These are phyloP conservation scores for Papilio xuthus DNA, from an alignment of 1,140 invertebrate species.

Conservation along the genomic window DNA sequence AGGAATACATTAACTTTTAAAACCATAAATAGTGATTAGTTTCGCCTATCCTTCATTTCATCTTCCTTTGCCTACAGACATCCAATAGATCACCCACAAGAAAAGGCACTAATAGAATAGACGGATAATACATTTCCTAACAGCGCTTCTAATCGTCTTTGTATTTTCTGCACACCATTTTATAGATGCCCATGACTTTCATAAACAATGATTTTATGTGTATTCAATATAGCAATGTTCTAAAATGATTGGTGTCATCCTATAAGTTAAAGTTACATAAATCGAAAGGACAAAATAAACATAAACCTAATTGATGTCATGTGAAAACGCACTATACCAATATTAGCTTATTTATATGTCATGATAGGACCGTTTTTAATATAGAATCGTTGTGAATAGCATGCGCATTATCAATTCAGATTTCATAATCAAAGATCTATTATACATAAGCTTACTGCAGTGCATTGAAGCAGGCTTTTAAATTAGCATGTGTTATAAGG, in stretches of 20 bases:
- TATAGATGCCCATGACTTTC: background rate
- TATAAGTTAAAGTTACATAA: background rate
- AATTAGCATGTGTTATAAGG: slow-evolving; percentile 76
- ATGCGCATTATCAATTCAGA: background rate
- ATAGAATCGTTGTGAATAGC: background rate
- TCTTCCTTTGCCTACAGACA: slow-evolving; percentile 1
- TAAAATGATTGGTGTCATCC: background rate
- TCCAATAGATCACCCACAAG: background rate
- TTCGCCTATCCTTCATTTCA: background rate
- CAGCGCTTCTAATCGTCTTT: slow-evolving; percentile 23
- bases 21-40: background rate
- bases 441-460: slow-evolving; percentile 19
- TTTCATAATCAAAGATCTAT: slow-evolving; percentile 16
- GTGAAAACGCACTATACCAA: background rate
- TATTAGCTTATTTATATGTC: background rate
- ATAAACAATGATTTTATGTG: background rate
- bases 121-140: background rate
- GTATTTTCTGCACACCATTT: background rate
- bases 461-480: slow-evolving; percentile 57
- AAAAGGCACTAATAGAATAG: slow-evolving; percentile 20
- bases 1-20: background rate
- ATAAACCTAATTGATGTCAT: background rate
- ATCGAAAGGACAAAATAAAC: background rate
- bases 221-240: background rate
- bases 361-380: background rate